These are phyloP conservation scores for Chaetodon trifascialis DNA, from an alignment of 2,113 vertebrate species.

Conservation along the genomic window DNA sequence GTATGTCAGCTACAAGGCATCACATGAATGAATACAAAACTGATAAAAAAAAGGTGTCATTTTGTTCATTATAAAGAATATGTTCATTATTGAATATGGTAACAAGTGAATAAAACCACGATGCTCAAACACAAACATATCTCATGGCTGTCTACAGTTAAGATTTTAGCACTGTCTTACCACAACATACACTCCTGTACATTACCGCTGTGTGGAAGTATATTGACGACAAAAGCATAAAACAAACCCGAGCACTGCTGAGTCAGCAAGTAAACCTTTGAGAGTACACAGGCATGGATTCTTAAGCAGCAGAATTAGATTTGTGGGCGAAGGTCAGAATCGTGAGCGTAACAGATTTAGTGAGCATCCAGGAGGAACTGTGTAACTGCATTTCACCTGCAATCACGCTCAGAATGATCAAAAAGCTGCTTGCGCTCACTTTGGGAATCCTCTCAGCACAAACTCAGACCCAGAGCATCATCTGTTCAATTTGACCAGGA, in stretches of 20 bases:
- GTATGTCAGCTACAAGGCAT: conserved; percentile 54
- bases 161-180: not conserved
- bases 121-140: not conserved
- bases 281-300: not conserved
- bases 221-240: not conserved
- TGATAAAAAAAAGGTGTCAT: not conserved
- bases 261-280: not conserved
- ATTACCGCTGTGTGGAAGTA: not conserved
- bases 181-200: not conserved
- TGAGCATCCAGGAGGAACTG: not conserved
- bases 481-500: not conserved
- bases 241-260: not conserved
- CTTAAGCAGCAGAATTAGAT: not conserved
- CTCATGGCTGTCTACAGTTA: not conserved
- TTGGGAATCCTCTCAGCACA: not conserved
- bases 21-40: conserved; percentile 34
- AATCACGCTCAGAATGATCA: too few relatives aligned
- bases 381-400: not conserved
- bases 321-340: not conserved
- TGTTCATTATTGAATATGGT: not conserved
- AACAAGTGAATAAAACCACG: not conserved
- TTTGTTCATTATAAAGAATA: not conserved
- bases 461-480: not conserved
- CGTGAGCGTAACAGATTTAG: not conserved
- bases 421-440: too few relatives aligned